Percentiles rank a stretch among this genome's conserved stretches.
Evolutionary conservation across 2,797 vertebrate species (phyloP).

Genomic region (Hippopotamyrus pictus): DNA sequence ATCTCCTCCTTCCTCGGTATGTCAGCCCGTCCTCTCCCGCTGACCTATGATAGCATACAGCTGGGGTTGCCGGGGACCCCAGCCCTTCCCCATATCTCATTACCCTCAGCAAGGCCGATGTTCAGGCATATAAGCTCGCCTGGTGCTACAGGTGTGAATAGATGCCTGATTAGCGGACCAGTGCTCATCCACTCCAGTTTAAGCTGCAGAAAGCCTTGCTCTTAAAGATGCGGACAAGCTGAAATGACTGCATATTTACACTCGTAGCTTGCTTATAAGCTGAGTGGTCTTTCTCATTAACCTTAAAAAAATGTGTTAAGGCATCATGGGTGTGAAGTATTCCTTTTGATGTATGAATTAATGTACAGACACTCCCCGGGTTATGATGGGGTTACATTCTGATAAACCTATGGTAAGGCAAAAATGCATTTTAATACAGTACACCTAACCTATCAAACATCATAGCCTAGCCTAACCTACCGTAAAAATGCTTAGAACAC

Average conservation of each 20-base stretch:
- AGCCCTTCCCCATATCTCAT: background rate
- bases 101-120: background rate
- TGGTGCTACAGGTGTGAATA: background rate
- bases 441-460: background rate
- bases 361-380: background rate
- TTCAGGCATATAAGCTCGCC: background rate
- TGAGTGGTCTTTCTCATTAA: background rate
- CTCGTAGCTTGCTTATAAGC: background rate
- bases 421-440: background rate
- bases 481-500: background rate
- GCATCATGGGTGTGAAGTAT: background rate
- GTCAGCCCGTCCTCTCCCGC: background rate
- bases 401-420: background rate
- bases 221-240: background rate
- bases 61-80: background rate
- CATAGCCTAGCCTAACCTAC: background rate
- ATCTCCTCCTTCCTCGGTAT: slow-evolving; percentile 65
- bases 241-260: background rate
- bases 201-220: background rate
- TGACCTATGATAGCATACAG: background rate
- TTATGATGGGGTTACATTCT: background rate
- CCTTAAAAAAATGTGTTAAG: background rate
- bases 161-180: background rate
- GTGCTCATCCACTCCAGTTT: background rate
- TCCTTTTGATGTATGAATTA: background rate